phyloP scores from a whole-genome alignment of 2,888 invertebrate species.

The Clepsis dumicolana region DNA sequence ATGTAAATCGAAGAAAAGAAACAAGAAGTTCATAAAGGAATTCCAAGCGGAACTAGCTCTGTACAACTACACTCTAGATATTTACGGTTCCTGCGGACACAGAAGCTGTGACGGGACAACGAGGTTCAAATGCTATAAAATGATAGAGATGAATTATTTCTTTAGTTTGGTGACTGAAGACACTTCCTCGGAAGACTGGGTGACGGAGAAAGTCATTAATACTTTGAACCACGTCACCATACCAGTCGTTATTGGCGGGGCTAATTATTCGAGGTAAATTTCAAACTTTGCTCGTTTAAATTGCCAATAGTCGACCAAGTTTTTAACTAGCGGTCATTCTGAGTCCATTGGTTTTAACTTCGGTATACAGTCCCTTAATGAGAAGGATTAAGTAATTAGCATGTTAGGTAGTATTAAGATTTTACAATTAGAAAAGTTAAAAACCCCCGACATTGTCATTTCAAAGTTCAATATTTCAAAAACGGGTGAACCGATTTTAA shows the following conservation, averaged over 20 bases:
- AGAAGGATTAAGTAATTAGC: not conserved
- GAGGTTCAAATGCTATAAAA: constrained; percentile 61
- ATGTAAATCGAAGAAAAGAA: constrained; percentile 64
- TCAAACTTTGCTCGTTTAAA: constrained; percentile 36
- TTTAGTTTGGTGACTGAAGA: constrained; percentile 75
- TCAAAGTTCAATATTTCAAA: too few relatives aligned
- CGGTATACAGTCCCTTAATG: not conserved
- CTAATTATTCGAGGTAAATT: constrained; percentile 67
- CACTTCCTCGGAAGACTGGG: constrained; percentile 64
- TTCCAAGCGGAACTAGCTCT: constrained; percentile 61
- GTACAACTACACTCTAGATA: constrained; percentile 69
- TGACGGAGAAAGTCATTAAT: constrained; percentile 65
- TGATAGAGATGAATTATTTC: constrained; percentile 68
- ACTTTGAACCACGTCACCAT: constrained; percentile 64
- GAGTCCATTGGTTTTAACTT: not conserved
- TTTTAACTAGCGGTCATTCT: constrained; percentile 39
- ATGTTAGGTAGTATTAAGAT: not conserved
- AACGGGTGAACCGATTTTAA: too few relatives aligned
- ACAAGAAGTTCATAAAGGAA: constrained; percentile 62
- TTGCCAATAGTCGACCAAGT: constrained; percentile 28
- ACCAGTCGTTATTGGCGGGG: constrained; percentile 68
- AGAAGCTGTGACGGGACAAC: constrained; percentile 61
- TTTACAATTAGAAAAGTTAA: too few relatives aligned
- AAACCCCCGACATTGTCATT: too few relatives aligned
- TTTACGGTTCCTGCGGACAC: constrained; percentile 67